Evolutionary conservation across 2,888 invertebrate species (phyloP).

Genomic region (Watsonalla cultraria): DNA sequence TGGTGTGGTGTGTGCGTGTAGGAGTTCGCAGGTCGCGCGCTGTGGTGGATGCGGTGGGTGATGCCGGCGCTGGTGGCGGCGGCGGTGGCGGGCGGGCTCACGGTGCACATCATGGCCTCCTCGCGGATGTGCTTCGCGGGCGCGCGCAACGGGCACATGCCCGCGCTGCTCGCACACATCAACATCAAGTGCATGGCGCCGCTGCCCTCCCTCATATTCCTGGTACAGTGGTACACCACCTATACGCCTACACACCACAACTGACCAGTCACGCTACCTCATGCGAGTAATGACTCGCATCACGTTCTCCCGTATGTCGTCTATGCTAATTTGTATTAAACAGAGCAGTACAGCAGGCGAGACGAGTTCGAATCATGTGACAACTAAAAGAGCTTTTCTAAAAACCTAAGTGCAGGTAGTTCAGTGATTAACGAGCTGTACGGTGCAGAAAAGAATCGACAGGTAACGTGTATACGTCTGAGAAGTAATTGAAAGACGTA

Average conservation of each 20-base stretch:
- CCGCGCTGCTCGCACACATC: constrained; percentile 87
- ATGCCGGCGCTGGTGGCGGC: constrained; percentile 96
- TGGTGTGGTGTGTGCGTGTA: too few species aligned
- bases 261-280: not conserved
- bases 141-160: constrained; percentile 94
- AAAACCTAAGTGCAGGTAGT: too few species aligned
- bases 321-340: too few species aligned
- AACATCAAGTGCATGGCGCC: constrained; percentile 87
- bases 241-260: not conserved
- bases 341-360: too few species aligned
- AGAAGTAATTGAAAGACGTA: too few species aligned
- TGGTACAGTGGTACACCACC: constrained; percentile 78
- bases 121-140: constrained; percentile 95
- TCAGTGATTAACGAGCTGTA: too few species aligned
- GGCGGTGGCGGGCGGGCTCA: constrained; percentile 94
- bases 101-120: constrained; percentile 97
- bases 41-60: constrained; percentile 86
- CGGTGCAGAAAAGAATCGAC: not conserved
- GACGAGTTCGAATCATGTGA: too few species aligned
- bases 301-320: not conserved
- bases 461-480: not conserved
- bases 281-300: not conserved
- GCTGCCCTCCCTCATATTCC: constrained; percentile 87
- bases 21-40: constrained; percentile 89
- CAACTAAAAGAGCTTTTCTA: too few species aligned